Evolutionary conservation across 1,140 invertebrate species (phyloP).

Genomic region (Coenobita brevimanus): DNA sequence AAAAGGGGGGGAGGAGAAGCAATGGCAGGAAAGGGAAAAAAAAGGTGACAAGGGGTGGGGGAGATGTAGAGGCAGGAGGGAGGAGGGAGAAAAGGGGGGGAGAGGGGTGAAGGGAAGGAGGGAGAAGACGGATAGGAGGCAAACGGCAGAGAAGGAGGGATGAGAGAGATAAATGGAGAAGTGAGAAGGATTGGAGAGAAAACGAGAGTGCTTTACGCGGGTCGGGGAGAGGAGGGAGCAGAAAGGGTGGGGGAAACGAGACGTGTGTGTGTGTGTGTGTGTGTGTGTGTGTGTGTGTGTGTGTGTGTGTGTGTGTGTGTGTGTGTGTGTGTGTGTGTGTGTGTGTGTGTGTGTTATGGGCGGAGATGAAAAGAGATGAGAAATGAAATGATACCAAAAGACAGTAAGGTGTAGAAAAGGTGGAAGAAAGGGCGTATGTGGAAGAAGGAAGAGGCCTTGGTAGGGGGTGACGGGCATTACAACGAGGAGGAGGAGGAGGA

Average conservation of each 20-base stretch:
- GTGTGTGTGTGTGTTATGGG: too few species aligned
- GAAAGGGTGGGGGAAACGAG: background rate
- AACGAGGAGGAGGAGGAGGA: slow-evolving; percentile 8
- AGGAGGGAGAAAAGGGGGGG: too few species aligned
- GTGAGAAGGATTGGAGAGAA: background rate
- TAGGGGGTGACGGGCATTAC: background rate
- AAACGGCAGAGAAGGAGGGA: background rate
- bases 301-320: too few species aligned
- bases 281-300: too few species aligned
- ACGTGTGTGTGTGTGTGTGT: too few species aligned
- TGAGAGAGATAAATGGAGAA: background rate
- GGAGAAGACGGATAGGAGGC: background rate
- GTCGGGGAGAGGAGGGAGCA: background rate
- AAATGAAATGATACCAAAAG: background rate
- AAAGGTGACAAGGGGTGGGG: background rate
- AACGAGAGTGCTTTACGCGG: background rate
- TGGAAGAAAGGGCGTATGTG: background rate
- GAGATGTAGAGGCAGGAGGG: too few species aligned
- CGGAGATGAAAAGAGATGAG: too few species aligned
- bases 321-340: too few species aligned
- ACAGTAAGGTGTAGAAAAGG: too few species aligned
- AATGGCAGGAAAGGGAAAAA: background rate
- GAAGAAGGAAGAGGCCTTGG: too few species aligned
- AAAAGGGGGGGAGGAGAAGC: background rate
- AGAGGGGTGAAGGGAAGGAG: background rate